These are phyloP conservation scores for Pseudococcus longispinus DNA, from an alignment of 2,888 invertebrate genomes.

Conservation along the genomic window DNA sequence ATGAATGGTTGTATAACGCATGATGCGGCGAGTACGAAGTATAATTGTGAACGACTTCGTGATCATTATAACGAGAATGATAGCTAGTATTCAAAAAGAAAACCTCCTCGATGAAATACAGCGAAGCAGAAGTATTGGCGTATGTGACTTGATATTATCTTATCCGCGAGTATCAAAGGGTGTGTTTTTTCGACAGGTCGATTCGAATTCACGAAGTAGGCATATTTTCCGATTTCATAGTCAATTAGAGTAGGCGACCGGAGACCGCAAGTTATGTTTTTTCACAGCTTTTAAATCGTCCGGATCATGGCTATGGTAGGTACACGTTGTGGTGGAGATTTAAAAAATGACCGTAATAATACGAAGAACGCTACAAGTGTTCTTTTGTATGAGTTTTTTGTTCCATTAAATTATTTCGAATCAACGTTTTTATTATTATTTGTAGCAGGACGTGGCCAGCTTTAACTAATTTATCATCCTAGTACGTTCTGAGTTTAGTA, in stretches of 20 bases:
- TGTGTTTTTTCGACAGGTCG: background rate
- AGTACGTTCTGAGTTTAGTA: background rate
- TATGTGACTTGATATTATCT: background rate
- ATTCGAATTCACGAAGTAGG: background rate
- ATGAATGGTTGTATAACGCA: background rate
- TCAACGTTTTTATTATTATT: conserved; percentile 53
- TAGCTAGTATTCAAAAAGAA: background rate
- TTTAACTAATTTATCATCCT: conserved; percentile 53
- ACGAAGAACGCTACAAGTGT: conserved; percentile 48
- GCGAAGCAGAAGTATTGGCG: background rate
- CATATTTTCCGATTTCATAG: background rate
- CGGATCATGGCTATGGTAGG: background rate
- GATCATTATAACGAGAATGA: background rate
- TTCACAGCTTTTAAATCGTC: conserved; percentile 1
- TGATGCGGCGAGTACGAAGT: background rate
- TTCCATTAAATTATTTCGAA: conserved; percentile 54
- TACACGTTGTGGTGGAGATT: background rate
- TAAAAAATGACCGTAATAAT: conserved; percentile 27
- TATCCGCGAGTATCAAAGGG: background rate
- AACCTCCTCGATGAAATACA: background rate
- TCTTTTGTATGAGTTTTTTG: conserved; percentile 48
- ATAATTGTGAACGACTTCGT: background rate
- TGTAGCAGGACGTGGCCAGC: conserved; percentile 49
- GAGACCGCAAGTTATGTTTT: background rate
- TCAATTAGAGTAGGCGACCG: background rate